A percentile compares a stretch with the other conserved stretches of the same genome.
Evolutionary conservation across 1,140 invertebrate genomes (phyloP).

Genomic region (Diabrotica virgifera): DNA sequence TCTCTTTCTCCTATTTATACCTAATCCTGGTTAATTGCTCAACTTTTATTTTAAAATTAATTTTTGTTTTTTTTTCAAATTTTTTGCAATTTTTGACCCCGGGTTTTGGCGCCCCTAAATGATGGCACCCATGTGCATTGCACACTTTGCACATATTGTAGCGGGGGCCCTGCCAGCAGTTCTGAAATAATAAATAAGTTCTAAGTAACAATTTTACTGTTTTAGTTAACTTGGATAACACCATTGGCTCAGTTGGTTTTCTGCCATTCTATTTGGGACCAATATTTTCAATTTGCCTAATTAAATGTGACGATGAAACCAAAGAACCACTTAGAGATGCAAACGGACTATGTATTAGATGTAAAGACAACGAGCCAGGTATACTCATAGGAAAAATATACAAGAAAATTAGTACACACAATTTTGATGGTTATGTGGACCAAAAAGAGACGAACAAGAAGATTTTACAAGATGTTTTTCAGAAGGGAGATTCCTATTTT

Average conservation of each 20-base stretch:
- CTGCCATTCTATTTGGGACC: constrained; percentile 66
- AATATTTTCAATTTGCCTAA: constrained; percentile 69
- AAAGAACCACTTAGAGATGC: constrained; percentile 72
- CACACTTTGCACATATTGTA: too few species aligned
- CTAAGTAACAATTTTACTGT: constrained; percentile 25
- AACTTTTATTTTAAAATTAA: too few species aligned
- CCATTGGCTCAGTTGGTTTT: constrained; percentile 90
- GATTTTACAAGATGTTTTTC: constrained; percentile 81
- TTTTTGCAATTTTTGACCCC: too few species aligned
- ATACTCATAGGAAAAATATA: constrained; percentile 79
- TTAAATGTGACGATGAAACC: constrained; percentile 79
- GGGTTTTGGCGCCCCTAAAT: too few species aligned
- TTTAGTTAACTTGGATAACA: constrained; percentile 89
- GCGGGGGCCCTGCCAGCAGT: too few species aligned
- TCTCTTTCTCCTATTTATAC: too few species aligned
- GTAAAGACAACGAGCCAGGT: constrained; percentile 69
- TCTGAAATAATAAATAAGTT: too few species aligned
- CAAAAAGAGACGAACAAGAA: constrained; percentile 89
- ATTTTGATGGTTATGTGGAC: constrained; percentile 84
- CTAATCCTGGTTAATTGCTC: too few species aligned
- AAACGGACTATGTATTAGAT: constrained; percentile 72
- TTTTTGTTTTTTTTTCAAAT: too few species aligned
- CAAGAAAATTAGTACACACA: constrained; percentile 61
- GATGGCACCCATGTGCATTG: too few species aligned
- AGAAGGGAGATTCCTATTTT: constrained; percentile 84